Evolutionary conservation across 2,888 invertebrate species (phyloP), one percentile per base, ranked within the genome.

Genomic region (Chirona hameri): DNA sequence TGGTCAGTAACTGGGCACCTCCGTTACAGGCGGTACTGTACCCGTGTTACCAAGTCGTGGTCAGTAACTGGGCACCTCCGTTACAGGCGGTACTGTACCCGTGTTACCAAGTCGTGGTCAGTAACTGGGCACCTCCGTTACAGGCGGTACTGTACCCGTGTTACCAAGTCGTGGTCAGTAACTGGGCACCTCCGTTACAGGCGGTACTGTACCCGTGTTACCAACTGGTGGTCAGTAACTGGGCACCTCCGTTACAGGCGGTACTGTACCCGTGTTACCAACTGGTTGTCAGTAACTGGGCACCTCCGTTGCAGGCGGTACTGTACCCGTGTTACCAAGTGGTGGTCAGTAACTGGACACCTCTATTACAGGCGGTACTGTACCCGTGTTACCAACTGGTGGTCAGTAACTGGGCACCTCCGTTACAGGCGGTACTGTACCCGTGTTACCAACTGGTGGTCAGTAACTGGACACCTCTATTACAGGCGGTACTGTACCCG

Each of bases 1-100:
- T 95, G 89, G 93, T 93, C 84, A 93, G 93, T 0, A 91, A 92
- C 85, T 95, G 95, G 95, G 93, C 95, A 82, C 95, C 95, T 24
- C 93, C 93, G 0, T 52, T 24, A 4, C 81, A 85, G 85, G 85
- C 84, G 14, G 84, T 85, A 52, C 89, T 91, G 9, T 94, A 93
- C 91, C 94, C 94, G 3, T 91, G 93, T 4, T 93, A 94, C 93
- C 93, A 94, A 87, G 90, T 92, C 39, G 90, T 95, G 89, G 93
- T 93, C 84, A 93, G 93, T 0, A 91, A 92, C 85, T 95, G 95
- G 95, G 93, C 95, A 82, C 95, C 95, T 24, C 93, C 93, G 0
- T 52, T 24, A 4, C 81, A 85, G 85, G 85, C 84, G 14, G 84
- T 85, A 52, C 89, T 91, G 9, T 94, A 93, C 91, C 94, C 94